Conservation (phyloP, 1,140 invertebrate species). For the Carposina sasakii region DNA sequence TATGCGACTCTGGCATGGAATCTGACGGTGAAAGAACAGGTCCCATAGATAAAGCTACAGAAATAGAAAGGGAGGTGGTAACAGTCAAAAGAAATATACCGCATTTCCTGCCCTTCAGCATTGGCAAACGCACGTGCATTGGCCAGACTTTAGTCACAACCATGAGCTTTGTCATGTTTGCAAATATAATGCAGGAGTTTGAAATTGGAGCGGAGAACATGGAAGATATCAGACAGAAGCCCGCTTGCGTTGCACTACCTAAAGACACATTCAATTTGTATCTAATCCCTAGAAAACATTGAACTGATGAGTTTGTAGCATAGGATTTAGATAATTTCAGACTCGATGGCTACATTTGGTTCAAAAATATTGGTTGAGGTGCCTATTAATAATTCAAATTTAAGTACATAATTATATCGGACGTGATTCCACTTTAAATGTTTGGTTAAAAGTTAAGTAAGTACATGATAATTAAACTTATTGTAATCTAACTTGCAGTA, state of each 20-base stretch:
- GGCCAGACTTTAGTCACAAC: constrained; percentile 88
- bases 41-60: constrained; percentile 28
- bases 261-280: constrained; percentile 77
- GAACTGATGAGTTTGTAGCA: constrained; percentile 20
- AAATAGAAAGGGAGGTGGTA: constrained; percentile 49
- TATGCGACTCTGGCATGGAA: constrained; percentile 71
- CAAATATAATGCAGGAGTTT: constrained; percentile 83
- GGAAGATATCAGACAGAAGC: constrained; percentile 72
- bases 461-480: too few relatives aligned
- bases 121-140: constrained; percentile 89
- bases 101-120: constrained; percentile 90
- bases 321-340: too few relatives aligned
- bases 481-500: too few relatives aligned
- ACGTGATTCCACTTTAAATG: too few relatives aligned
- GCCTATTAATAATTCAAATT: too few relatives aligned
- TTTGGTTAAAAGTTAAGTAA: too few relatives aligned
- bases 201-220: constrained; percentile 75
- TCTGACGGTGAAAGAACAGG: constrained; percentile 55
- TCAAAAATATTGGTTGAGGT: too few relatives aligned
- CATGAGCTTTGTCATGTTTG: constrained; percentile 81
- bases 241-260: constrained; percentile 80
- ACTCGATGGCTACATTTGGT: too few relatives aligned
- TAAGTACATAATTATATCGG: too few relatives aligned
- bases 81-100: constrained; percentile 73
- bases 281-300: constrained; percentile 71